Evolutionary conservation across 1,140 invertebrate genomes (phyloP).

Genomic region (Psix sp.): DNA sequence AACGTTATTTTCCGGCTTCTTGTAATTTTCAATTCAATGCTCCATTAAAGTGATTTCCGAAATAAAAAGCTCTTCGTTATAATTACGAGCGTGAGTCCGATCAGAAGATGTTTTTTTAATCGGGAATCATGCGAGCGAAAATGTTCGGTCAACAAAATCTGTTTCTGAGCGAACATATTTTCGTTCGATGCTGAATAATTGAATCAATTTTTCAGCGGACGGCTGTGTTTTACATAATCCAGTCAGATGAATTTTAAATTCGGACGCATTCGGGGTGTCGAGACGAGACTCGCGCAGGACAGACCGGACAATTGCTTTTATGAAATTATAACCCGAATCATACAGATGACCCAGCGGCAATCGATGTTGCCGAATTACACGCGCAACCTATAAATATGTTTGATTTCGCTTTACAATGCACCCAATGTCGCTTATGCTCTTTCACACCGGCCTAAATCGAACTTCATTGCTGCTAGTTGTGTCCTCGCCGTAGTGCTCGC

Average conservation of each 20-base stretch:
- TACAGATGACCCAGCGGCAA: conserved; percentile 10
- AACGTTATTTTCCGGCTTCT: not conserved
- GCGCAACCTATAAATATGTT: conserved; percentile 26
- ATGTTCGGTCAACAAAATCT: conserved; percentile 34
- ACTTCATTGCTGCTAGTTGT: no score
- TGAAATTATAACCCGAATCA: conserved; percentile 40
- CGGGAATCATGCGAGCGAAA: conserved; percentile 14
- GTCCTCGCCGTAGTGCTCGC: no score
- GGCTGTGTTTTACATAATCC: conserved; percentile 63
- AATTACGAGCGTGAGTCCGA: conserved; percentile 5
- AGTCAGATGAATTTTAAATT: conserved; percentile 63
- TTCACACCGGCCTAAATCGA: no score
- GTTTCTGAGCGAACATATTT: conserved; percentile 28
- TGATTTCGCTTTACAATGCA: conserved; percentile 25
- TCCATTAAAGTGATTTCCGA: no score
- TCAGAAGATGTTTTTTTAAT: conserved; percentile 12
- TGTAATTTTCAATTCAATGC: not conserved
- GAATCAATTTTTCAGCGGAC: conserved; percentile 61
- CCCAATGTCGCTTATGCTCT: not conserved
- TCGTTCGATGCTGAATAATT: conserved; percentile 50
- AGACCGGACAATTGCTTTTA: conserved; percentile 56
- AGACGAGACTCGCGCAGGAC: conserved; percentile 22
- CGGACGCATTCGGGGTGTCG: conserved; percentile 13
- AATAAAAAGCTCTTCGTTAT: no score
- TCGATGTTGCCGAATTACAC: conserved; percentile 14